These are phyloP conservation scores for Acronicta alni DNA, from an alignment of 2,888 invertebrate species.

Conservation along the genomic window DNA sequence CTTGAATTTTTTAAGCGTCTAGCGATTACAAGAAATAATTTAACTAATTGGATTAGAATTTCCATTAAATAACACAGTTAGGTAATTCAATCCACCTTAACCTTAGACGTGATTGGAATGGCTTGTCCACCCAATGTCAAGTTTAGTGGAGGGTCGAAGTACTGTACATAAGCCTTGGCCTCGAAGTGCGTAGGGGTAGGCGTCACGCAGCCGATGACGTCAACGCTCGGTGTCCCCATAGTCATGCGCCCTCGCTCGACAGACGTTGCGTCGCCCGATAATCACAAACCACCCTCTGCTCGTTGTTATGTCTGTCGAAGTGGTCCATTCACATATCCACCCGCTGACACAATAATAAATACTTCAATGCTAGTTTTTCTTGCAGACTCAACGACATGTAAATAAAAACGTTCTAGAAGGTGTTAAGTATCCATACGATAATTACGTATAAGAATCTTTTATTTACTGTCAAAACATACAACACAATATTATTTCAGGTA, in stretches of 20 bases:
- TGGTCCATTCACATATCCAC: constrained; percentile 19
- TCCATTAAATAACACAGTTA: constrained; percentile 6
- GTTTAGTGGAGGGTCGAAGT: constrained; percentile 70
- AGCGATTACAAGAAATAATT: constrained; percentile 27
- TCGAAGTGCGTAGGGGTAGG: constrained; percentile 70
- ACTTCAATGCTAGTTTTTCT: neutral
- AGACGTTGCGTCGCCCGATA: constrained; percentile 66
- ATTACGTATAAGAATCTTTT: neutral
- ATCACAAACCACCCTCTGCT: constrained; percentile 24
- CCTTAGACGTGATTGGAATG: constrained; percentile 49
- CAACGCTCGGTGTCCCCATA: constrained; percentile 63
- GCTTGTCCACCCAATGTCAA: constrained; percentile 75
- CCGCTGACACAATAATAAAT: neutral
- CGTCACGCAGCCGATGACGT: constrained; percentile 79
- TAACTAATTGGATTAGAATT: constrained; percentile 26
- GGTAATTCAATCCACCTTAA: constrained; percentile 29
- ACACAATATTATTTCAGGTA: too few relatives aligned
- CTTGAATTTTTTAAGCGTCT: constrained; percentile 7
- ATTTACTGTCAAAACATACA: neutral
- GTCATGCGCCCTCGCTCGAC: constrained; percentile 65
- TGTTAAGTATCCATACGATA: too few relatives aligned
- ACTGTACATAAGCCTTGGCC: constrained; percentile 74
- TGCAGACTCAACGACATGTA: fast-evolving
- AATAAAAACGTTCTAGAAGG: too few relatives aligned
- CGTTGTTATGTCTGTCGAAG: constrained; percentile 17